Evolutionary conservation across 2,113 vertebrate genomes (phyloP), one percentile per base, ranked within the genome.

Genomic region (Nesoenas mayeri): DNA sequence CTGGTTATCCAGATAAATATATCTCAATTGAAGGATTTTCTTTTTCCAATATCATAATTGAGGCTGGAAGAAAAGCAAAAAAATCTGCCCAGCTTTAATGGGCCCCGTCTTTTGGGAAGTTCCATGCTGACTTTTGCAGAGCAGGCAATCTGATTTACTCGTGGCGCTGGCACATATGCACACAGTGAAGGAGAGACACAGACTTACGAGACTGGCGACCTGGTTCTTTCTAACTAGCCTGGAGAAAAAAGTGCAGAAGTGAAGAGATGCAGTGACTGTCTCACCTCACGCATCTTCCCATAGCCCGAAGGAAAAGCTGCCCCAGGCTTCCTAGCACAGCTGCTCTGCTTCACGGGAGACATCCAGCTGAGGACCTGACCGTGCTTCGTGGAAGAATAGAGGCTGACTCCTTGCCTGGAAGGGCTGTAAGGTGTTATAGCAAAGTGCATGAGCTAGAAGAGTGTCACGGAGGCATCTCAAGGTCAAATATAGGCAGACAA

Each of bases 111-210:
- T 70, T 78, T 70, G 21, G n/a, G n/a, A 89, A 50, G 21, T 53
- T 66, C n/a, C 40, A 4, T 53, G 53, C 15, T 74, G 74, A 13
- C 29, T 71, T 85, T 88, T 69, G 62, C 53, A 66, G 60, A 70
- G 69, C 38, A 38, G 32, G 21, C 78, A 34, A 0, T 74, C 60
- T n/a, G 21, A 40, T 92, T 38, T 57, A 34, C 47, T 75, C 1
- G 0, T 22, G 36, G 66, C 53, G 31, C n/a, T 64, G 38, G 25
- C 18, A 2, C 28, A 17, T 44, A 8, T 12, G 22, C 44, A n/a
- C 1, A 12, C 31, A 0, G 50, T 26, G 50, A 61, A 53, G 69
- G 53, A 75, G 34, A 71, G 61, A 36, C 47, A 29, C 34, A 58
- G 15, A 14, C 32, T 47, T 60, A 26, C 4, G 50, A 36, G 32